Conservation (phyloP, 23 tunicate genomes). For the Oikopleura albicans region DNA sequence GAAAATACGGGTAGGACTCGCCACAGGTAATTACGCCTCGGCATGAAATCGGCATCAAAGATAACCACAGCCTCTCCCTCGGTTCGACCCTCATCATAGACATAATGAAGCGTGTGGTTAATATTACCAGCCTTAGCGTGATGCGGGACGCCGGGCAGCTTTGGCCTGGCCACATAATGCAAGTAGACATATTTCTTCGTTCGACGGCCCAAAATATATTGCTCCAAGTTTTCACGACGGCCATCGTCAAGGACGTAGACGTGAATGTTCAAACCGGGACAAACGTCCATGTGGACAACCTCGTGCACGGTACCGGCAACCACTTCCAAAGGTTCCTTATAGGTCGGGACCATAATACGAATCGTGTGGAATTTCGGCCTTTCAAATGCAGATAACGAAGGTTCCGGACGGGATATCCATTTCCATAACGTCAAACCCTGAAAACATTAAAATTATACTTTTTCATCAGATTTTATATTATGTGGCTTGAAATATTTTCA, state of each 20-base stretch:
- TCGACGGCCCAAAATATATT: constrained; percentile 1
- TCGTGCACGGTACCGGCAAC: constrained; percentile 16
- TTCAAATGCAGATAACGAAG: not conserved
- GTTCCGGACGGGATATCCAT: constrained; percentile 17
- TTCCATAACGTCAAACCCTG: constrained; percentile 6
- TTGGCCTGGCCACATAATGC: constrained; percentile 2
- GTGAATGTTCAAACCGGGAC: constrained; percentile 17
- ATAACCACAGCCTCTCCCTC: constrained; percentile 5
- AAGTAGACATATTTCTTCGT: constrained; percentile 1
- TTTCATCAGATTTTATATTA: too few relatives aligned
- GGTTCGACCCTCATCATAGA: constrained; percentile 7
- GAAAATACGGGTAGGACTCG: constrained; percentile 14
- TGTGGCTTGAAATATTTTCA: too few relatives aligned
- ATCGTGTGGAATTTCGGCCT: constrained; percentile 5
- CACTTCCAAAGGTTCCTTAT: constrained; percentile 6
- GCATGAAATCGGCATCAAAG: constrained; percentile 17
- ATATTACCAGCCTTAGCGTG: constrained; percentile 17
- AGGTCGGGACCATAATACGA: constrained; percentile 17
- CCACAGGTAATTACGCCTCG: constrained; percentile 1
- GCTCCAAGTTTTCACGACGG: not conserved
- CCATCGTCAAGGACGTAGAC: constrained; percentile 17
- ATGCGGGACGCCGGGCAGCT: not conserved
- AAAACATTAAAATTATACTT: too few relatives aligned
- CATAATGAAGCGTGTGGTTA: constrained; percentile 12
- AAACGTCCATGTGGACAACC: constrained; percentile 11